Conservation (phyloP, 2,888 invertebrate species). For the Aphelenchoides bicaudatus region DNA sequence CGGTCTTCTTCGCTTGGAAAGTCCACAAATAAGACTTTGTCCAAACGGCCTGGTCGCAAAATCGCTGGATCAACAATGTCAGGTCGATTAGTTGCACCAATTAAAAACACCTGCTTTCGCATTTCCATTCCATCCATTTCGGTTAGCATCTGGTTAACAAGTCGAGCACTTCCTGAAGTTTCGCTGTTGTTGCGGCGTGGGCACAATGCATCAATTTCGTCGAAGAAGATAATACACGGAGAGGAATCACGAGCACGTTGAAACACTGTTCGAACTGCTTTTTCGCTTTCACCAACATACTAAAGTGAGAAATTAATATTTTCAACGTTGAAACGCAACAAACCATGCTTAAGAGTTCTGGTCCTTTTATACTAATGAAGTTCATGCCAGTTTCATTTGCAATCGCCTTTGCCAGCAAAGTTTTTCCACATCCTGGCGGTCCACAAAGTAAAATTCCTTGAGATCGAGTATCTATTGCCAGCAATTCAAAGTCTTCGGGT, state of each 20-base stretch:
- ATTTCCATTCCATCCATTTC: conserved; percentile 97
- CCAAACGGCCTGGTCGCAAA: conserved; percentile 81
- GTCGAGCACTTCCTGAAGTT: conserved; percentile 13
- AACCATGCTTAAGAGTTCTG: conserved; percentile 93
- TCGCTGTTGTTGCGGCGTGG: conserved; percentile 75
- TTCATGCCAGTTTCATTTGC: conserved; percentile 98
- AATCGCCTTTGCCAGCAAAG: conserved; percentile 91
- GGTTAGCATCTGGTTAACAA: conserved; percentile 92
- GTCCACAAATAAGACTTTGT: conserved; percentile 83
- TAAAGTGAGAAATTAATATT: conserved; percentile 46
- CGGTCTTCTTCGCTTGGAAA: conserved; percentile 77
- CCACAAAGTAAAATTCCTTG: conserved; percentile 86
- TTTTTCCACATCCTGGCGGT: conserved; percentile 85
- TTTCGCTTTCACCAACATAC: conserved; percentile 97
- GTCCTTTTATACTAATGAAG: conserved; percentile 97
- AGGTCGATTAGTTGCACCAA: conserved; percentile 93
- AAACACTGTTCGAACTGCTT: conserved; percentile 91
- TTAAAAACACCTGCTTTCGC: conserved; percentile 83
- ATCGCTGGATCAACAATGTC: conserved; percentile 93
- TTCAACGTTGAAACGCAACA: too few relatives aligned
- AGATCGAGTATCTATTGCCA: conserved; percentile 74
- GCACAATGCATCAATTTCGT: conserved; percentile 92
- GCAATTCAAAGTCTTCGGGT: conserved; percentile 73
- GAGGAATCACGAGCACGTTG: conserved; percentile 87
- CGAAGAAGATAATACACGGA: conserved; percentile 97